Evolutionary conservation across 2,797 vertebrate genomes (phyloP).

Genomic region (Loriculus beryllinus): DNA sequence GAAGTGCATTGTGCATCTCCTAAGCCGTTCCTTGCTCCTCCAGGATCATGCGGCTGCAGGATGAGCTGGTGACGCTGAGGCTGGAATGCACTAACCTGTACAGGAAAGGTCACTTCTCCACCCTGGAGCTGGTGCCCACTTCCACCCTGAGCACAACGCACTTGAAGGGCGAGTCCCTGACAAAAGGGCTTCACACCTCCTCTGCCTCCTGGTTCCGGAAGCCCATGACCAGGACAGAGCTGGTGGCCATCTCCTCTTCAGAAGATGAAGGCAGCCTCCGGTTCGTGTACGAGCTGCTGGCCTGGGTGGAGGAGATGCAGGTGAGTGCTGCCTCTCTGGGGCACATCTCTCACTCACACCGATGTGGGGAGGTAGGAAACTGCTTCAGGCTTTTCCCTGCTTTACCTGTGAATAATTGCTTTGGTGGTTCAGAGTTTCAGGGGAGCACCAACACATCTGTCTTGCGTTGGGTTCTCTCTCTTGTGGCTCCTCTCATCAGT

Average conservation of each 20-base stretch:
- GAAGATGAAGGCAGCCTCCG: conserved; percentile 95
- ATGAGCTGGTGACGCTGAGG: conserved; percentile 92
- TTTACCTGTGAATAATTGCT: not conserved
- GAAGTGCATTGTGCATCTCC: accelerated
- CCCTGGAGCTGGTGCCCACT: conserved; percentile 72
- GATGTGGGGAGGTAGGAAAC: not conserved
- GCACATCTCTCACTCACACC: not conserved
- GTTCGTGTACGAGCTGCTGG: conserved; percentile 95
- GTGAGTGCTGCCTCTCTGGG: conserved; percentile 62
- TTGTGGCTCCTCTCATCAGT: not conserved
- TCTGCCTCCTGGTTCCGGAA: conserved; percentile 85
- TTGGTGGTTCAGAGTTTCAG: not conserved
- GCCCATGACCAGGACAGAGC: conserved; percentile 88
- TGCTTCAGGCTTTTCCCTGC: not conserved
- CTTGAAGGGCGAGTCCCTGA: conserved; percentile 71
- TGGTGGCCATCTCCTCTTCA: conserved; percentile 92
- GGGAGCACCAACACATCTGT: not conserved
- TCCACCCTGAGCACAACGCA: conserved; percentile 68
- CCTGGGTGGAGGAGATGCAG: conserved; percentile 98
- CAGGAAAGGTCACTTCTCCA: conserved; percentile 90
- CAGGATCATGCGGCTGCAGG: conserved; percentile 90
- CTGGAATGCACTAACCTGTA: conserved; percentile 93
- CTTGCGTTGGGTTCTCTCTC: not conserved
- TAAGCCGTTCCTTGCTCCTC: not conserved
- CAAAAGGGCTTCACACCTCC: conserved; percentile 73